These are phyloP conservation scores for Cyclophora albipunctata DNA, from an alignment of 2,888 invertebrate genomes.

Conservation along the genomic window DNA sequence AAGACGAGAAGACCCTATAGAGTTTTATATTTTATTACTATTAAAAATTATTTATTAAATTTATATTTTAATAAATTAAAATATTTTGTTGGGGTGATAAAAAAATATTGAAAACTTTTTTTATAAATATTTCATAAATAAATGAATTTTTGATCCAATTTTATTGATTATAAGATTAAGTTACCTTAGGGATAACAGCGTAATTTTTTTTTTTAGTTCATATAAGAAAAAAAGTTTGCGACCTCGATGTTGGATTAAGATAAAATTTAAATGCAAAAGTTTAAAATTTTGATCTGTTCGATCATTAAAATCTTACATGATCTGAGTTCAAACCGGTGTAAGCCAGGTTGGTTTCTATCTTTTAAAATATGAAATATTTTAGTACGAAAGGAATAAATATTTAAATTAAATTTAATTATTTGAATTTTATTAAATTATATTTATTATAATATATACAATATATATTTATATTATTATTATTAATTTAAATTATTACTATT, in stretches of 20 bases:
- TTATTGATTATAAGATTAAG: conserved; percentile 79
- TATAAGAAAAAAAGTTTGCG: conserved; percentile 84
- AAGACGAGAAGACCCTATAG: conserved; percentile 88
- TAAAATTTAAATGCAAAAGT: conserved; percentile 79
- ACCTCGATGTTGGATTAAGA: conserved; percentile 94
- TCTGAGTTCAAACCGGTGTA: conserved; percentile 91
- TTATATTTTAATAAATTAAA: conserved; percentile 30
- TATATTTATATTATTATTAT: conserved; percentile 10
- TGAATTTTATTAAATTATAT: conserved; percentile 39
- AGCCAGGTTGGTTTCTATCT: conserved; percentile 92
- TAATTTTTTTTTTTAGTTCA: conserved; percentile 84
- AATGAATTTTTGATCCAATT: conserved; percentile 72
- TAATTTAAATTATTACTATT: conserved; percentile 50
- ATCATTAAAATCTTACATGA: conserved; percentile 89
- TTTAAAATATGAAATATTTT: conserved; percentile 75
- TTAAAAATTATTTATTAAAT: conserved; percentile 44
- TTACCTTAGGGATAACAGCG: conserved; percentile 91
- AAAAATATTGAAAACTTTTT: conserved; percentile 77
- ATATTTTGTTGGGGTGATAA: conserved; percentile 80
- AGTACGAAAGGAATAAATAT: conserved; percentile 87
- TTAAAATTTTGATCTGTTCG: conserved; percentile 85
- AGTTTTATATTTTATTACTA: conserved; percentile 72
- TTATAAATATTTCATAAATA: conserved; percentile 39
- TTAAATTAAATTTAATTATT: conserved; percentile 63
- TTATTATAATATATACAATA: conserved; percentile 7